Percentiles rank a stretch among this genome's conserved stretches.
phyloP scores from a whole-genome alignment of 1,140 invertebrate genomes.

The Cotesia typhae region DNA sequence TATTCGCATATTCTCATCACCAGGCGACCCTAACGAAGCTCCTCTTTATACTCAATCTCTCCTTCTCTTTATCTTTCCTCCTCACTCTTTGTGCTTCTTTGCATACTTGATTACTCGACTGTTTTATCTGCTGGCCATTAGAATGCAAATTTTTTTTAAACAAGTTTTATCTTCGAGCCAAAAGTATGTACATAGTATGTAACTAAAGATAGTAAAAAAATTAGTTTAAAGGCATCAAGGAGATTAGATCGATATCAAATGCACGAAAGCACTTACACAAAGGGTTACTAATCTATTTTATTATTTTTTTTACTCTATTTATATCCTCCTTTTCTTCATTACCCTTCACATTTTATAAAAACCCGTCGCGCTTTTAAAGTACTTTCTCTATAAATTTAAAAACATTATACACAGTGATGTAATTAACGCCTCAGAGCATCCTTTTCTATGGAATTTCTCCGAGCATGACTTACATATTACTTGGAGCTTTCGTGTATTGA shows the following conservation, averaged over 20 bases:
- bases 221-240: conserved; percentile 10
- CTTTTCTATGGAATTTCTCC: conserved; percentile 13
- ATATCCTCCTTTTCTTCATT: not conserved
- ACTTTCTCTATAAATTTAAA: not conserved
- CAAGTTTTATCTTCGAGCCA: not conserved
- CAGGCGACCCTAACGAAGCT: conserved; percentile 13
- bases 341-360: not conserved
- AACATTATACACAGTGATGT: conserved; percentile 50
- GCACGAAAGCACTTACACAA: conserved; percentile 15
- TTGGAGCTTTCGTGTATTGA: not conserved
- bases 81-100: conserved; percentile 3
- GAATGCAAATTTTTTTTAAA: conserved; percentile 18
- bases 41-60: conserved; percentile 14
- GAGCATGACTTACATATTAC: not conserved
- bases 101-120: conserved; percentile 16
- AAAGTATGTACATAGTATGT: too few species aligned
- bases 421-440: conserved; percentile 49
- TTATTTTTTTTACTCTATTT: not conserved
- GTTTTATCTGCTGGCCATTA: conserved; percentile 21
- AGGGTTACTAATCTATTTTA: not conserved
- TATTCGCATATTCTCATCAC: not conserved
- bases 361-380: not conserved
- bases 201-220: conserved; percentile 5
- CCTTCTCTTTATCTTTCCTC: conserved; percentile 22
- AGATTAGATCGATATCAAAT: not conserved